Base-by-base conservation (phyloP, 1,140 invertebrate genomes). In the Listronotus oregonensis region DNA sequence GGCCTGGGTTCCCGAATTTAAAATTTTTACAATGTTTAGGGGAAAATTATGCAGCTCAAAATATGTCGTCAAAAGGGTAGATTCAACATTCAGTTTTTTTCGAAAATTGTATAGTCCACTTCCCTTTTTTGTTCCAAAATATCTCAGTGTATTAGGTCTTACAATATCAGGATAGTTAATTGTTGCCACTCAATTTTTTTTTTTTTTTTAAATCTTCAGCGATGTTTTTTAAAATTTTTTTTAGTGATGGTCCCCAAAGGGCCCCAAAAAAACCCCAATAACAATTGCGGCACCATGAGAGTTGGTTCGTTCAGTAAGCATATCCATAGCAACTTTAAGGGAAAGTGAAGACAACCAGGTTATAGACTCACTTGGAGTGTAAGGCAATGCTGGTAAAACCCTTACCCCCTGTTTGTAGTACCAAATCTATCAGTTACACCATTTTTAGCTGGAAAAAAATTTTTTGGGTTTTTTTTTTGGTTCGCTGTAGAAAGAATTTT, bases 231-330 rank as follows among this genome's bases (percentile, higher is more conserved):
- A n/a, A n/a, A n/a, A 6, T 78, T 57, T 52, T 78, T 70, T n/a
- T 68, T 59, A 42, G 72, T 74, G 27, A 72, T 14, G n/a, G 75
- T 71, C 67, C 82, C 83, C n/a, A n/a, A 6, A 82, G 78, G 11
- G 82, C 81, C n/a, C n/a, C n/a, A n/a, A n/a, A 44, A 85, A 79
- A 7, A 85, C 68, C n/a, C 85, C 76, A 58, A 86, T 82, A 12
- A 85, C 80, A 67, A 77, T 82, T 0, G 83, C 83, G 3, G 82
- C 77, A 7, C 81, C 81, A 27, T 75, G 46, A 9, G 60, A 59
- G 37, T 67, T 72, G 3, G 71, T 74, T n/a, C 80, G 72, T 9
- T 83, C 80, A 64, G 80, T 77, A 12, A 85, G 71, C 79, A 85
- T 79, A 75, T 80, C 71, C 32, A 84, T 75, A 14, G 83, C 82